A percentile compares a stretch with the other conserved stretches of the same genome.
phyloP scores from a whole-genome alignment of 2,797 vertebrate species.

The Alca torda region DNA sequence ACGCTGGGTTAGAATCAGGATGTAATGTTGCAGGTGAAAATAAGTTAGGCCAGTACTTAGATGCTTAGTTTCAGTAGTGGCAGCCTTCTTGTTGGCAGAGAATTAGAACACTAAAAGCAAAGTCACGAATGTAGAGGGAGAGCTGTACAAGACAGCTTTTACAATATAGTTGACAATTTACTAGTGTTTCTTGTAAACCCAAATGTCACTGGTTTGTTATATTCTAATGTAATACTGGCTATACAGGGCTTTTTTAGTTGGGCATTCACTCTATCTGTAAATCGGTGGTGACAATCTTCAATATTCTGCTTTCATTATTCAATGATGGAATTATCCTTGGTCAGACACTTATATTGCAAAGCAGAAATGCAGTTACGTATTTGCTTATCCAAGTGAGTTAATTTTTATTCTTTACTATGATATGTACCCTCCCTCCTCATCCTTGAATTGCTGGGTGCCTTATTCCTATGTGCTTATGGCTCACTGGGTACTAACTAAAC shows the following conservation, averaged over 20 bases:
- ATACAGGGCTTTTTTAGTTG: neutral
- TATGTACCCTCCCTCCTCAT: neutral
- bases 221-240: neutral
- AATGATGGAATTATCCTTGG: neutral
- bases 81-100: neutral
- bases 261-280: neutral
- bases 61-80: neutral
- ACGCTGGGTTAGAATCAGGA: neutral
- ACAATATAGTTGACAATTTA: accelerated
- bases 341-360: neutral
- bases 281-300: neutral
- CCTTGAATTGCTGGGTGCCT: accelerated
- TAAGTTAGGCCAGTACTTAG: neutral
- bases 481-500: neutral
- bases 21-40: neutral
- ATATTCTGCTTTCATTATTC: neutral
- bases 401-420: neutral
- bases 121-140: neutral
- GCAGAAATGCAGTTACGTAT: neutral
- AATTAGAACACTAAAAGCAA: neutral
- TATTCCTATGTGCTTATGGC: neutral
- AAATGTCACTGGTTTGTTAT: neutral
- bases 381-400: neutral
- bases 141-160: neutral
- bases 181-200: neutral